These are phyloP conservation scores for Amblyjoppa proteus DNA, from an alignment of 2,888 invertebrate species.

Conservation along the genomic window DNA sequence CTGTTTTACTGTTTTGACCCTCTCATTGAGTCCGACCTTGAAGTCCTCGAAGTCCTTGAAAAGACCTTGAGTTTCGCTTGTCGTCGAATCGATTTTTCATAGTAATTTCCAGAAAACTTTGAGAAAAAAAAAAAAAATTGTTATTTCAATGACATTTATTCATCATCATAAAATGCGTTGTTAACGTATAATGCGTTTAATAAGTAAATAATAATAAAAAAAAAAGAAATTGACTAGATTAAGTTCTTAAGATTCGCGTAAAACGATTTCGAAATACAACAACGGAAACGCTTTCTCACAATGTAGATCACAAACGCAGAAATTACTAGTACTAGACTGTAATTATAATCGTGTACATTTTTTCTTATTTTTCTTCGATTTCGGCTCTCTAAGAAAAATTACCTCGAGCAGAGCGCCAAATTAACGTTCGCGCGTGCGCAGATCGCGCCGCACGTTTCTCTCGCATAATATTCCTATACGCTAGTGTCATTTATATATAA, in stretches of 20 bases:
- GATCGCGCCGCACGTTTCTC: not conserved
- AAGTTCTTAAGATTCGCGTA: not conserved
- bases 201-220: constrained; percentile 14
- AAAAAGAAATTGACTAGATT: constrained; percentile 53
- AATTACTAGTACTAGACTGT: constrained; percentile 21
- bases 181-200: constrained; percentile 33
- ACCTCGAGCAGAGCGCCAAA: constrained; percentile 8
- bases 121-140: constrained; percentile 9
- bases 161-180: constrained; percentile 47
- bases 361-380: constrained; percentile 2
- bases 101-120: not conserved
- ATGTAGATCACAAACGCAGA: constrained; percentile 29
- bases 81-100: not conserved
- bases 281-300: constrained; percentile 1
- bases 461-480: constrained; percentile 36
- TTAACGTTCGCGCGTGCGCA: constrained; percentile 7
- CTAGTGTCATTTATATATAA: constrained; percentile 61
- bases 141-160: constrained; percentile 66
- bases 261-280: not conserved
- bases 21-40: not conserved
- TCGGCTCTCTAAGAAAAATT: constrained; percentile 50
- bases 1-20: not conserved
- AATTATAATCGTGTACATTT: constrained; percentile 25
- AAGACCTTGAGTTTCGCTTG: too few relatives aligned
- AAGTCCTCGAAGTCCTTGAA: not conserved